phyloP scores from a whole-genome alignment of 2,113 vertebrate species.

The Nerophis ophidion region DNA sequence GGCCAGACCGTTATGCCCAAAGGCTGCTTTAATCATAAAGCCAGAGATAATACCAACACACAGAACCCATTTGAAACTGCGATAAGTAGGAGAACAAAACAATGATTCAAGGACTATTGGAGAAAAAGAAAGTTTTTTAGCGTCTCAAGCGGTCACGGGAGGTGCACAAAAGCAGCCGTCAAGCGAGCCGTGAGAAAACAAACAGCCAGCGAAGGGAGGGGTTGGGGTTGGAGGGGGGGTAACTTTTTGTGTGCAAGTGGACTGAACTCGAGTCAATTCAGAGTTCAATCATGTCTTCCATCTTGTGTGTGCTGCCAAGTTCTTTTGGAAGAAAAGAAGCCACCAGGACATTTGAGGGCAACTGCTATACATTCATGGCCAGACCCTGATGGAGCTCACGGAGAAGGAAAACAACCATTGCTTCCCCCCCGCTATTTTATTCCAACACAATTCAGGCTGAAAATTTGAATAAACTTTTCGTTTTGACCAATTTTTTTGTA shows the following conservation, averaged over 20 bases:
- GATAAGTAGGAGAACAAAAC: background rate
- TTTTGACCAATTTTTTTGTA: too few relatives aligned
- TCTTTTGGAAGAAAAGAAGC: constrained; percentile 1
- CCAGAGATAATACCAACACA: background rate
- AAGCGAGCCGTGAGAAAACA: constrained; percentile 7
- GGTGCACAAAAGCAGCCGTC: background rate
- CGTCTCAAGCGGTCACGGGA: too few relatives aligned
- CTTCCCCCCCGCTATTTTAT: too few relatives aligned
- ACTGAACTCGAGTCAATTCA: constrained; percentile 4
- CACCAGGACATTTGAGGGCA: background rate
- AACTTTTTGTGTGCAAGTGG: background rate
- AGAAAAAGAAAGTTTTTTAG: background rate
- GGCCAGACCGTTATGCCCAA: background rate
- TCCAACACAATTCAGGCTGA: background rate
- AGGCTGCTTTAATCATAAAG: background rate
- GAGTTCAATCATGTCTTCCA: constrained; percentile 13
- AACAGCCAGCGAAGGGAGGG: background rate
- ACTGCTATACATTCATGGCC: constrained; percentile 3
- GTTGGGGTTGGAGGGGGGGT: background rate
- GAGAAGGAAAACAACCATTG: background rate
- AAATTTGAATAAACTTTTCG: too few relatives aligned
- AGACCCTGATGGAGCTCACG: background rate
- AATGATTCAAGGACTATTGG: background rate
- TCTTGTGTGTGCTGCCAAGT: constrained; percentile 5
- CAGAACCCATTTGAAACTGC: background rate